A percentile compares a stretch with the other conserved stretches of the same genome.
phyloP scores from a whole-genome alignment of 2,113 vertebrate genomes.

The Varanus komodoensis region DNA sequence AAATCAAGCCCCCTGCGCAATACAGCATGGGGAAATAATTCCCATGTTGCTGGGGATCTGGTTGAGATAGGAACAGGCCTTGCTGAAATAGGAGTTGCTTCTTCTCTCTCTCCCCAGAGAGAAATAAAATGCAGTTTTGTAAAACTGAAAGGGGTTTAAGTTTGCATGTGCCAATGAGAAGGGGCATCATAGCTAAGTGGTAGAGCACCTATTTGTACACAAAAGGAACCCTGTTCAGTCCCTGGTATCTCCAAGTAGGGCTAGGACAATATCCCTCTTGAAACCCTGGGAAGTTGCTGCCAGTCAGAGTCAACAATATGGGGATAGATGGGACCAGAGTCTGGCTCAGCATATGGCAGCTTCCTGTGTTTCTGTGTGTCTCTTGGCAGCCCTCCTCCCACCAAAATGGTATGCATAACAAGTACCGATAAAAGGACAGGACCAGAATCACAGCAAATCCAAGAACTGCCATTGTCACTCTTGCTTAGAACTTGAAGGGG shows the following conservation, averaged over 20 bases:
- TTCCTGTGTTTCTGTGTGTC: no score
- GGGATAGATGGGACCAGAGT: no score
- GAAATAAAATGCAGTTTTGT: neutral
- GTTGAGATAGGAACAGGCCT: neutral
- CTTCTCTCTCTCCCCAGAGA: no score
- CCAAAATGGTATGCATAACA: neutral
- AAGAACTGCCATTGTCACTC: neutral
- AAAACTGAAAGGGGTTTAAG: neutral
- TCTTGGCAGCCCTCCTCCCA: no score
- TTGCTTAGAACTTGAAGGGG: neutral
- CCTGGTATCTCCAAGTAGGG: no score
- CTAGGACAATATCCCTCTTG: no score
- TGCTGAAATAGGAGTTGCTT: neutral
- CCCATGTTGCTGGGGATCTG: neutral
- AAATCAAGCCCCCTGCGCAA: neutral
- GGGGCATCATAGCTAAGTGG: no score
- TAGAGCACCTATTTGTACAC: no score
- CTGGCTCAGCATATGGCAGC: no score
- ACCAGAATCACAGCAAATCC: neutral
- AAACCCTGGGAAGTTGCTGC: no score
- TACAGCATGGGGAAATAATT: neutral
- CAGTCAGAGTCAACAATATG: no score
- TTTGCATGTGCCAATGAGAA: neutral
- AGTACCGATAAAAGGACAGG: neutral
- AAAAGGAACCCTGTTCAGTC: no score